Percentiles rank a stretch among this genome's conserved stretches.
phyloP scores from a whole-genome alignment of 2,888 invertebrate genomes.

The Horisme vitalbata region DNA sequence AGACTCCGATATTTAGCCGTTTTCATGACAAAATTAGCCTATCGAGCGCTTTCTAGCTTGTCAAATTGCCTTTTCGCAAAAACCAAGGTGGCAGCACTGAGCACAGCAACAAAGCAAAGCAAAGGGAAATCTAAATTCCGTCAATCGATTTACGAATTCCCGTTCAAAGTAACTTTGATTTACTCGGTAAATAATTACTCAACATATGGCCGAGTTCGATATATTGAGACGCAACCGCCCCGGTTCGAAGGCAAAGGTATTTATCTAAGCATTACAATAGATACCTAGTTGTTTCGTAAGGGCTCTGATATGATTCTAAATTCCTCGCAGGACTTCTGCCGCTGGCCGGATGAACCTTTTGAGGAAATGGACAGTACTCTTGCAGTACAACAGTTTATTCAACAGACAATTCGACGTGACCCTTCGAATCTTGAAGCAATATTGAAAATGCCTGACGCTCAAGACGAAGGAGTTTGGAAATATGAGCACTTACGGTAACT shows the following conservation, averaged over 20 bases:
- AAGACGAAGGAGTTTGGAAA: constrained; percentile 99
- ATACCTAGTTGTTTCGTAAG: no score
- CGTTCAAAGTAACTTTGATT: neutral
- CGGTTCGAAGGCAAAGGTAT: constrained; percentile 94
- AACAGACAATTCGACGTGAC: constrained; percentile 97
- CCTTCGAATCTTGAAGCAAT: constrained; percentile 97
- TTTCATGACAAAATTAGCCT: no score
- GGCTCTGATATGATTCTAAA: constrained; percentile 30
- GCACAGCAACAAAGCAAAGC: no score
- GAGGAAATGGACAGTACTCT: constrained; percentile 99
- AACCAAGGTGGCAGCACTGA: no score
- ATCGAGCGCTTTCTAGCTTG: no score
- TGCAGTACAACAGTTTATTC: constrained; percentile 99
- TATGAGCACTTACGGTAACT: constrained; percentile 96
- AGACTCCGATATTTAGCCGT: no score
- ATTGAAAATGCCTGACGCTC: constrained; percentile 97
- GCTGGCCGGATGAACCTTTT: constrained; percentile 98
- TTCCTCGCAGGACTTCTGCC: constrained; percentile 97
- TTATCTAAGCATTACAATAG: no score
- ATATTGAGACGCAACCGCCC: constrained; percentile 94
- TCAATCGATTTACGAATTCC: neutral
- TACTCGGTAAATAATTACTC: neutral
- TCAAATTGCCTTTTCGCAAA: no score
- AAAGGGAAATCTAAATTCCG: no score
- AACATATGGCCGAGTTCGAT: constrained; percentile 91